Base-by-base conservation (phyloP, 2,888 invertebrate species). In the Drosophila algonquin region DNA sequence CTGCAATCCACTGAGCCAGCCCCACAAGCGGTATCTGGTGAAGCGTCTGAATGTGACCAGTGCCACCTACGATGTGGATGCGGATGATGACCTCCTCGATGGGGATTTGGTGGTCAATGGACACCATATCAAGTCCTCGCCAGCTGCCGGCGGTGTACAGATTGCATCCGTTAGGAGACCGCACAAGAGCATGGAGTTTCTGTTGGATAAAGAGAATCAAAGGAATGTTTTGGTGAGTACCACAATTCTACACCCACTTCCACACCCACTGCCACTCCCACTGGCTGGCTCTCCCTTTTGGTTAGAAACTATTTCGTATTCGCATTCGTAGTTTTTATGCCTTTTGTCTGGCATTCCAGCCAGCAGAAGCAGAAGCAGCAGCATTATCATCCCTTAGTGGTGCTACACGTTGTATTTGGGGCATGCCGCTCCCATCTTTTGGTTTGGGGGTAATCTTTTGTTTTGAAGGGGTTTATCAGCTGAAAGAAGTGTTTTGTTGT, bases 111-210 rank as follows among this genome's bases (percentile, higher is more conserved):
- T 40, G n/a, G 40, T 40, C n/a, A 40, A 87, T 80, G 92, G 91
- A 73, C 91, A 91, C 84, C 91, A 90, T 61, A 62, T 82, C 59
- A 85, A 85, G 63, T 63, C 73, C 51, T 75, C 79, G 79, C 88
- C 76, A 74, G 84, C 90, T 86, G 58, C 74, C 69, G 90, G 90
- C 46, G 79, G 71, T 40, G 89, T 91, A 80, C 91, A 89, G 76
- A 90, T 91, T 63, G 90, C 89, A 45, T 87, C 90, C 90, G 87
- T 90, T 60, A 93, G 92, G 60, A 91, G 94, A 75, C 96, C 96
- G 58, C 96, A 96, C 94, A 97, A 97, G 93, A 97, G 97, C 93
- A 97, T 98, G 97, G 98, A 98, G 94, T 98, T 97, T 94, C 95
- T 98, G 92, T 94, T 98, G 93, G 97, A 97, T 93, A 97, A 97